Conservation (phyloP, 1,140 invertebrate species). For the Onthophagus taurus region DNA sequence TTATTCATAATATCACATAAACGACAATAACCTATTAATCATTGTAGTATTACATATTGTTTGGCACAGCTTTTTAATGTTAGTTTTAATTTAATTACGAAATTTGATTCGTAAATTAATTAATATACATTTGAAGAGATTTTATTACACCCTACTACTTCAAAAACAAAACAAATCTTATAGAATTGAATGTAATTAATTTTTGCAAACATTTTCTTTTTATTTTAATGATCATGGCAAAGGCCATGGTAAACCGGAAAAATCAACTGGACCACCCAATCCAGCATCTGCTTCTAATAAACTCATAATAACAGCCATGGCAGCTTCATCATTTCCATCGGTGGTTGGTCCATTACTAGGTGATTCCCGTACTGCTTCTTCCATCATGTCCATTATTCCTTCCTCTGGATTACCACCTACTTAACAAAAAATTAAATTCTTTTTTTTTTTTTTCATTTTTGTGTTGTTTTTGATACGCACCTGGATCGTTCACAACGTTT, state of each 20-base stretch:
- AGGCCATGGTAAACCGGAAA: constrained; percentile 80
- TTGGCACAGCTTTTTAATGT: no score
- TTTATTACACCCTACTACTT: no score
- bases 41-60: no score
- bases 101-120: no score
- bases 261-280: constrained; percentile 62
- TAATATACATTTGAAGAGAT: no score
- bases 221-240: no score
- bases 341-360: constrained; percentile 40
- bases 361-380: constrained; percentile 41
- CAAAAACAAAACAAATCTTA: no score
- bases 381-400: constrained; percentile 53
- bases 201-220: no score
- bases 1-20: no score
- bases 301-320: constrained; percentile 90
- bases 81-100: no score
- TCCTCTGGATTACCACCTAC: constrained; percentile 41
- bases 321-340: constrained; percentile 80
- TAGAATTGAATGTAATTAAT: no score
- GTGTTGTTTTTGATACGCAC: constrained; percentile 22
- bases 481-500: constrained; percentile 31
- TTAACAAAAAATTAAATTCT: constrained; percentile 13
- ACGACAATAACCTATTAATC: no score
- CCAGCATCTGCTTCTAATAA: constrained; percentile 70
- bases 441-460: neutral